Evolutionary conservation across 2,888 invertebrate genomes (phyloP).

Genomic region (Drosophila kanekoi): DNA sequence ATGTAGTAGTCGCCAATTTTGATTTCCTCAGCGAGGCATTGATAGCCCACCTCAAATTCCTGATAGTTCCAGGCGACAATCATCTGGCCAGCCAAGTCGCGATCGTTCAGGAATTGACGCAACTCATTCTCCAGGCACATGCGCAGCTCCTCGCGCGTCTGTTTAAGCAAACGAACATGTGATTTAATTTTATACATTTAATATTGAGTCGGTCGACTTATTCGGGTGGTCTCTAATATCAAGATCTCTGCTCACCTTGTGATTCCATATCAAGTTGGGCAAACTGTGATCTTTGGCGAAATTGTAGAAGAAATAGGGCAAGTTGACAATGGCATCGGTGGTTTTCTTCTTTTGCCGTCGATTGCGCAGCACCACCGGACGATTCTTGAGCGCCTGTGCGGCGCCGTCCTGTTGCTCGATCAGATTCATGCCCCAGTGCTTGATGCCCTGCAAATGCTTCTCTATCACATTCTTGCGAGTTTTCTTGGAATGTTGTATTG

Average conservation of each 20-base stretch:
- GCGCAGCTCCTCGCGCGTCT: slow-evolving; percentile 97
- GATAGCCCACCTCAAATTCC: slow-evolving; percentile 97
- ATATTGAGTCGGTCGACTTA: no score
- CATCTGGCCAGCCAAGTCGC: slow-evolving; percentile 92
- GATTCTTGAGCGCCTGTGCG: slow-evolving; percentile 86
- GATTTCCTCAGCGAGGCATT: slow-evolving; percentile 97
- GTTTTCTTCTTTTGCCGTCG: slow-evolving; percentile 88
- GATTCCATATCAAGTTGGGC: slow-evolving; percentile 99
- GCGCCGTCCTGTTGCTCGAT: slow-evolving; percentile 84
- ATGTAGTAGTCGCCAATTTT: slow-evolving; percentile 99
- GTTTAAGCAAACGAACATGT: neutral
- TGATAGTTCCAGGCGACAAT: slow-evolving; percentile 99
- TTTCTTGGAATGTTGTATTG: slow-evolving; percentile 91
- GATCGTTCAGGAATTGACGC: slow-evolving; percentile 94
- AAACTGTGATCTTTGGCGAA: slow-evolving; percentile 97
- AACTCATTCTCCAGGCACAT: slow-evolving; percentile 97
- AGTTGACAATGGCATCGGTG: slow-evolving; percentile 82
- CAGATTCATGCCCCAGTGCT: slow-evolving; percentile 89
- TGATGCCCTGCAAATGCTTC: slow-evolving; percentile 89
- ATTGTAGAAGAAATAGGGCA: slow-evolving; percentile 96
- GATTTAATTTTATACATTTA: no score
- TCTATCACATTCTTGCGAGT: slow-evolving; percentile 91
- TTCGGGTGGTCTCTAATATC: no score
- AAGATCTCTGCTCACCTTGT: slow-evolving; percentile 88
- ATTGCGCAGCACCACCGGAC: slow-evolving; percentile 96